Base-by-base conservation (phyloP, 2,797 vertebrate species). In the Scolopax bukidnonensis region DNA sequence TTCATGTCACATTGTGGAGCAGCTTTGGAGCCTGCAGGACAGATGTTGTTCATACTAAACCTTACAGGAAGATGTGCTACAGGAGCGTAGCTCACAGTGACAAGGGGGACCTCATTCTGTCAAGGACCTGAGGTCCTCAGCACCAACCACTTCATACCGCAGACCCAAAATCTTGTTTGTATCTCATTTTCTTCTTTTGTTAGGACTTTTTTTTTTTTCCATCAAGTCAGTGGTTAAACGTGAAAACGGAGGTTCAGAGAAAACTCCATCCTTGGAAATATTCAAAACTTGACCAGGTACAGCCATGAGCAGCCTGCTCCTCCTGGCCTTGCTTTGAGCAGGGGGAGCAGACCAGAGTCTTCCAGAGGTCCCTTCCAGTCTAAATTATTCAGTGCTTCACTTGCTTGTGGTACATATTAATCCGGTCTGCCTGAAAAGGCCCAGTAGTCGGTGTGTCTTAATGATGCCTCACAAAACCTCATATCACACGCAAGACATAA, bases 61-160 rank as follows among this genome's bases (percentile, higher is more conserved):
- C 16, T 38, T n/a, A 20, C 28, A 84, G 43, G 30, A 80, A 56
- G 11, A 20, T 0, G 1, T 69, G n/a, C 9, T 91, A 16, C 32
- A 36, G 36, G 63, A 77, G 30, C 0, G 0, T 10, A 45, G 11
- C 13, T 77, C 15, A 16, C 10, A 4, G 16, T 16, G 10, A 56
- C 27, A 30, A 33, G 76, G 21, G 21, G 8, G 13, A 45, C 12
- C 11, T 51, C 32, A 36, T 61, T 73, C 64, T 61, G 32, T 21
- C 50, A 78, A 48, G 50, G 63, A n/a, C 14, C 15, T 56, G 40
- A 63, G 13, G 40, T 51, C 36, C 32, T 89, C 57, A 36, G 18
- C 6, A 3, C 60, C 78, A 84, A 18, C 48, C 16, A 11, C 24
- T 67, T 45, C 61, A 64, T 21, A 70, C 6, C 38, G 32, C 2